Conservation (phyloP, 2,888 invertebrate species). For the Cantharis lateralis region DNA sequence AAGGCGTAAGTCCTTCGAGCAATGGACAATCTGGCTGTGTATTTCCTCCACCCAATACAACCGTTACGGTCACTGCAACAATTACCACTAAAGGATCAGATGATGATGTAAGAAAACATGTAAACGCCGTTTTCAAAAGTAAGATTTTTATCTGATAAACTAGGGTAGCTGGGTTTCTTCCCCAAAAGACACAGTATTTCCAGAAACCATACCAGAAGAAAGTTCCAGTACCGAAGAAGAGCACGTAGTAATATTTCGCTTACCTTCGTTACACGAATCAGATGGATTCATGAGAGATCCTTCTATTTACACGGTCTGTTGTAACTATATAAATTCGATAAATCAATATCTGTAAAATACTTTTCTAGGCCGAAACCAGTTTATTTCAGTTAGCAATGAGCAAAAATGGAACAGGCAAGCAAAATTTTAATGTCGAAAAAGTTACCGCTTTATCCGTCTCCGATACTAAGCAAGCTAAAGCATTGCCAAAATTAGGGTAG, state of each 20-base stretch:
- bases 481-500: conserved; percentile 66
- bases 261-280: conserved; percentile 74
- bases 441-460: conserved; percentile 55
- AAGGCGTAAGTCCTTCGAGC: conserved; percentile 51
- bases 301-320: conserved; percentile 76
- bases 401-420: conserved; percentile 55
- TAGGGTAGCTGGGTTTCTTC: conserved; percentile 80
- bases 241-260: conserved; percentile 86
- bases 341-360: neutral
- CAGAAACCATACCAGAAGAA: conserved; percentile 91
- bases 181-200: conserved; percentile 86
- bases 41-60: conserved; percentile 36
- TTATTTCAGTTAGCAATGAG: conserved; percentile 70
- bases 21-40: conserved; percentile 54
- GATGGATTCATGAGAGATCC: conserved; percentile 76
- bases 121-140: neutral
- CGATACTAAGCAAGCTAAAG: conserved; percentile 55
- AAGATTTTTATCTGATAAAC: conserved; percentile 30
- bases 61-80: conserved; percentile 55
- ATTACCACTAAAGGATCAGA: conserved; percentile 53
- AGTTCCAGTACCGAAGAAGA: conserved; percentile 92
- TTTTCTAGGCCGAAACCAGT: conserved; percentile 73
- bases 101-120: conserved; percentile 61
- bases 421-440: conserved; percentile 58
- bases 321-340: neutral